A percentile compares a stretch with the other conserved stretches of the same genome.
phyloP scores from a whole-genome alignment of 2,113 vertebrate genomes.

The Ptilorrhoa leucosticta region DNA sequence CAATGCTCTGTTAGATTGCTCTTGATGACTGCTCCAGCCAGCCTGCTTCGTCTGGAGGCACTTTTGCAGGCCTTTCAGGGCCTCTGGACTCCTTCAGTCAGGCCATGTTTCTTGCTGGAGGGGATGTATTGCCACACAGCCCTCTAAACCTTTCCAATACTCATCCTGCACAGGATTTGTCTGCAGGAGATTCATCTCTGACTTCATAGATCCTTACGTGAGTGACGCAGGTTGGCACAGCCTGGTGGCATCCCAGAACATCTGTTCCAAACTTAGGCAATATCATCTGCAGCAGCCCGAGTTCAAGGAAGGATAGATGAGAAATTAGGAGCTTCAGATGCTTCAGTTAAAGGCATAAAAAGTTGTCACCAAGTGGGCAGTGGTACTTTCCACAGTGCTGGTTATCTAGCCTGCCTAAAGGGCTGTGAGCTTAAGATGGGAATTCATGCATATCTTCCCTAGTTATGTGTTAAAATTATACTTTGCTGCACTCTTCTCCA shows the following conservation, averaged over 20 bases:
- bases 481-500: neutral
- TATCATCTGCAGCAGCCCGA: neutral
- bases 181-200: neutral
- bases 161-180: accelerated
- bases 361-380: neutral
- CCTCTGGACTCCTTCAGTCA: neutral
- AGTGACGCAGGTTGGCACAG: neutral
- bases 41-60: neutral
- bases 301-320: neutral
- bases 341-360: neutral
- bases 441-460: neutral
- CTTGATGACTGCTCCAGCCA: neutral
- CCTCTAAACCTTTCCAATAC: neutral
- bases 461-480: neutral
- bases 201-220: neutral
- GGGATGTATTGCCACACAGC: neutral
- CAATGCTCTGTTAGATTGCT: neutral
- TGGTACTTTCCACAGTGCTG: neutral
- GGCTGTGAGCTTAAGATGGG: neutral
- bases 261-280: neutral
- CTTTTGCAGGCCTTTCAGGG: neutral
- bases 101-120: neutral
- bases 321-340: neutral
- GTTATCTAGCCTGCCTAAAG: neutral
- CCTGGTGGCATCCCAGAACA: neutral